Evolutionary conservation across 2,888 invertebrate genomes (phyloP).

Genomic region (Ischnus inquisitorius): DNA sequence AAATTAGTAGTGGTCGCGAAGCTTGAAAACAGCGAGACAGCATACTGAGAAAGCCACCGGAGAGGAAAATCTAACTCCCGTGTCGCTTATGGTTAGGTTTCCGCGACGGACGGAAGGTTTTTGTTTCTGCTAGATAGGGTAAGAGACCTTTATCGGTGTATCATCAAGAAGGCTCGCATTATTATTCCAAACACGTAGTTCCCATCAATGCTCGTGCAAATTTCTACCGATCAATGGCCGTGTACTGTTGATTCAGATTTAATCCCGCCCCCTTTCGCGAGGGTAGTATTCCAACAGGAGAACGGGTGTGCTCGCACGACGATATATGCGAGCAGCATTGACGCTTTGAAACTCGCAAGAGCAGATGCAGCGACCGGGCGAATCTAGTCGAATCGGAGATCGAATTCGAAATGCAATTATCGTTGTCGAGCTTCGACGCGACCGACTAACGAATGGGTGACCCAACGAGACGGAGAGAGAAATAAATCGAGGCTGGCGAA

Average conservation of each 20-base stretch:
- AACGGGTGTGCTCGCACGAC: background rate
- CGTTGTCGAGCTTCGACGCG: conserved; percentile 26
- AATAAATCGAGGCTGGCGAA: conserved; percentile 28
- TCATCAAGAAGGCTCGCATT: conserved; percentile 49
- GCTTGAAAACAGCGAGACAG: conserved; percentile 38
- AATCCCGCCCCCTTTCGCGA: conserved; percentile 51
- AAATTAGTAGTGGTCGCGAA: conserved; percentile 63
- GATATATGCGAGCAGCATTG: conserved; percentile 5
- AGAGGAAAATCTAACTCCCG: background rate
- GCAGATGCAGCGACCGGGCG: conserved; percentile 19
- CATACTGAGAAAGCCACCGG: background rate
- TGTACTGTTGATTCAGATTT: conserved; percentile 69
- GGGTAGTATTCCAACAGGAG: background rate
- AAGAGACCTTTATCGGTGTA: background rate
- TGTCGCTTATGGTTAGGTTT: background rate
- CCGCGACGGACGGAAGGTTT: background rate
- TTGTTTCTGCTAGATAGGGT: background rate
- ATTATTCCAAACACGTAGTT: conserved; percentile 70
- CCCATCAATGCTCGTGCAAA: conserved; percentile 63
- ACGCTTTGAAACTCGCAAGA: conserved; percentile 46
- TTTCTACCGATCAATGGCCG: conserved; percentile 59
- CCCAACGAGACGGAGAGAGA: background rate
- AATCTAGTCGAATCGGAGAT: conserved; percentile 53
- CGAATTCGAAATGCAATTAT: conserved; percentile 67
- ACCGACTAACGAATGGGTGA: conserved; percentile 37